A percentile compares a stretch with the other conserved stretches of the same genome.
These are phyloP conservation scores for Ceyx erithaca DNA, from an alignment of 2,797 vertebrate genomes.

Conservation along the genomic window DNA sequence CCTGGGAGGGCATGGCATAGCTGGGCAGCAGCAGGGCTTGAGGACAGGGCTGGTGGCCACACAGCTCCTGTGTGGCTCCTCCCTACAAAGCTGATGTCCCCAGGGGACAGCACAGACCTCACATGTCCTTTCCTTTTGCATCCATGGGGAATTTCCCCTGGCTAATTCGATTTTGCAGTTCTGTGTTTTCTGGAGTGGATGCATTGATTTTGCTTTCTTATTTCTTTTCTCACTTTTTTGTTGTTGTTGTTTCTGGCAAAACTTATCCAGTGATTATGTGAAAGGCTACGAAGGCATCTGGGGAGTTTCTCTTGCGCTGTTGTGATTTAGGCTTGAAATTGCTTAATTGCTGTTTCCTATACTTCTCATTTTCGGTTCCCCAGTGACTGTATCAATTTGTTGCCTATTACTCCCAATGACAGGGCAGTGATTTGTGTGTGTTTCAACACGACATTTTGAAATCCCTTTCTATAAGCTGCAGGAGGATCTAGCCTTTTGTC, in stretches of 20 bases:
- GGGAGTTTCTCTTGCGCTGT: conserved; percentile 43
- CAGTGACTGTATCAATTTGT: conserved; percentile 66
- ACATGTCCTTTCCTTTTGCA: not conserved
- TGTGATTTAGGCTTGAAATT: conserved; percentile 67
- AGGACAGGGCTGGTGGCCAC: not conserved
- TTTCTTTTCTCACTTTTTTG: not conserved
- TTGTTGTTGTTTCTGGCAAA: not conserved
- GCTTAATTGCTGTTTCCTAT: conserved; percentile 65
- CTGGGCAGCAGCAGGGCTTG: accelerated
- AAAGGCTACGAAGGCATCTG: conserved; percentile 37
- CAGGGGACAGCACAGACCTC: not conserved
- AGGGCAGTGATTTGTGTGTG: conserved; percentile 9
- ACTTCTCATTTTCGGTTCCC: conserved; percentile 67
- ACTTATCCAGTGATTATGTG: conserved; percentile 38
- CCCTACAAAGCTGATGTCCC: not conserved
- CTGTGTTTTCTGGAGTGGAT: not conserved
- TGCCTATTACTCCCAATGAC: conserved; percentile 56
- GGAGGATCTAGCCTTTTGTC: not conserved
- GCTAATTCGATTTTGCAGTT: not conserved
- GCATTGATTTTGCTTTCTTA: not conserved
- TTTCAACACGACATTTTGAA: conserved; percentile 9
- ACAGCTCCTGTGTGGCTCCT: accelerated
- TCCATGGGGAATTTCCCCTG: not conserved
- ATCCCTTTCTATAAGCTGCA: not conserved
- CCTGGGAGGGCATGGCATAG: accelerated